Conservation (phyloP, 2,888 invertebrate species). For the Elegia similella region DNA sequence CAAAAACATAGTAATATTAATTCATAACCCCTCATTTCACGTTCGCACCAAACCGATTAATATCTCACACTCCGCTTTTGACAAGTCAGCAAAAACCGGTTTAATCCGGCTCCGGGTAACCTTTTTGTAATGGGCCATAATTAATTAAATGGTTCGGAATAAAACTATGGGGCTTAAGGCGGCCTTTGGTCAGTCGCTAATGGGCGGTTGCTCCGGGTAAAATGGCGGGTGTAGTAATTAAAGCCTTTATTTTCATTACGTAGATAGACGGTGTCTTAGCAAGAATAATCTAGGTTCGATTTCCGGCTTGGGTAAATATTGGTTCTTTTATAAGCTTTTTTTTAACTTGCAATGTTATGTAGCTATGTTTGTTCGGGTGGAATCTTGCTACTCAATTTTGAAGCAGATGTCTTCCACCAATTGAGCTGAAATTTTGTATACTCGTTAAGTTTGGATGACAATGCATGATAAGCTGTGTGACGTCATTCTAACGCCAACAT, state of each 20-base stretch:
- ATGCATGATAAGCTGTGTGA: no score
- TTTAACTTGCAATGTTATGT: no score
- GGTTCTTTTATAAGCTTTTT: no score
- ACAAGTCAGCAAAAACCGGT: slow-evolving; percentile 28
- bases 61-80: slow-evolving; percentile 23
- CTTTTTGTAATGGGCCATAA: slow-evolving; percentile 32
- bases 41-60: slow-evolving; percentile 5
- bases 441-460: no score
- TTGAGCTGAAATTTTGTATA: no score
- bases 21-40: background rate
- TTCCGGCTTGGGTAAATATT: no score
- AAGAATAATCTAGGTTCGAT: no score
- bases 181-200: slow-evolving; percentile 15
- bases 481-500: no score
- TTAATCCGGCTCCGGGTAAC: slow-evolving; percentile 26
- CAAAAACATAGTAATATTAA: background rate
- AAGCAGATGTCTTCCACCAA: no score
- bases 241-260: slow-evolving; percentile 4
- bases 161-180: slow-evolving; percentile 27
- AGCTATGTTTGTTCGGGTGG: no score
- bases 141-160: slow-evolving; percentile 33
- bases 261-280: background rate
- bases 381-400: no score
- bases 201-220: background rate
- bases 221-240: background rate